Evolutionary conservation across 1,140 invertebrate species (phyloP).

Genomic region (Riptortus pedestris): DNA sequence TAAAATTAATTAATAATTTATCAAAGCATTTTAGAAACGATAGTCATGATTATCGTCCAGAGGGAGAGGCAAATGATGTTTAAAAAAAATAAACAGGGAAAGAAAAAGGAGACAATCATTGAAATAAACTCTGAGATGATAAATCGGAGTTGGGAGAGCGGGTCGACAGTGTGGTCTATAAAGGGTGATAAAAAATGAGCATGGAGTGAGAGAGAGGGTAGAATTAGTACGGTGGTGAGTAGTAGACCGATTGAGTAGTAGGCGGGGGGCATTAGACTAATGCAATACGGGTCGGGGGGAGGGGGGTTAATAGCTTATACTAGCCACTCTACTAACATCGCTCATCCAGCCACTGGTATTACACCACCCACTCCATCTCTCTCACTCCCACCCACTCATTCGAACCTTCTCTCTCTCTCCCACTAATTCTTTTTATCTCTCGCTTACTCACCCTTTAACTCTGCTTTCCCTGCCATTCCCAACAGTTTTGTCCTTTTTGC

Average conservation of each 20-base stretch:
- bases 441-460: too few species aligned
- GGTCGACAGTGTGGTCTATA: background rate
- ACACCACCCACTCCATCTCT: background rate
- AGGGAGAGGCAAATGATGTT: too few species aligned
- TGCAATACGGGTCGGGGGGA: background rate
- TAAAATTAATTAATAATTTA: too few species aligned
- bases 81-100: too few species aligned
- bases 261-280: background rate
- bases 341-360: background rate
- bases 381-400: too few species aligned
- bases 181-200: background rate
- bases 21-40: too few species aligned
- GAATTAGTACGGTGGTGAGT: background rate
- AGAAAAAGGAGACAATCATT: too few species aligned
- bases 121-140: too few species aligned
- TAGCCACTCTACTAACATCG: background rate
- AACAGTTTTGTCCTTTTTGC: too few species aligned
- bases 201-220: background rate
- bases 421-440: too few species aligned
- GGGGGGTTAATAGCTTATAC: background rate
- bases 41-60: too few species aligned
- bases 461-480: too few species aligned
- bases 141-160: background rate
- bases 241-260: background rate
- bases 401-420: background rate